These are phyloP conservation scores for Strix aluco DNA, from an alignment of 2,113 vertebrate species.

Conservation along the genomic window DNA sequence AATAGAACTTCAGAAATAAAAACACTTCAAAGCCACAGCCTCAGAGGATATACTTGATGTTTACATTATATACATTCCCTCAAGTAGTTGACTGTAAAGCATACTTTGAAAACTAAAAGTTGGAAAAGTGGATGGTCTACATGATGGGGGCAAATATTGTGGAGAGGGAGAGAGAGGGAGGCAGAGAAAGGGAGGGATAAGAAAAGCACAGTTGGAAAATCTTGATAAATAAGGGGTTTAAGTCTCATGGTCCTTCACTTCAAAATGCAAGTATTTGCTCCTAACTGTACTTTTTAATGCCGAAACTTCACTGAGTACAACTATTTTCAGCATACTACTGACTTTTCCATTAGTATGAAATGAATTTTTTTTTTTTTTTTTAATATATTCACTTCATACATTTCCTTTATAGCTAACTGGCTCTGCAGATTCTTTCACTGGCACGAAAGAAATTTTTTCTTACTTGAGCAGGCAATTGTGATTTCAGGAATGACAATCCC, in stretches of 20 bases:
- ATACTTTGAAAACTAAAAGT: neutral
- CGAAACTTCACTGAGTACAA: neutral
- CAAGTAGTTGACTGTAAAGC: neutral
- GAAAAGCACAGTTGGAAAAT: neutral
- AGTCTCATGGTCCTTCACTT: neutral
- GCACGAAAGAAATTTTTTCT: neutral
- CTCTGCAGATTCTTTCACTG: neutral
- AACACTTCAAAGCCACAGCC: neutral
- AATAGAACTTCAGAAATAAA: neutral
- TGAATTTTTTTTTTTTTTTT: neutral
- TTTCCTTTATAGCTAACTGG: neutral
- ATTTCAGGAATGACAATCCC: neutral
- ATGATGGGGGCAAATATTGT: neutral
- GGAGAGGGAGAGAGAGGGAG: no score
- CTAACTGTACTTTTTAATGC: neutral
- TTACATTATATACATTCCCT: neutral
- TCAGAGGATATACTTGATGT: neutral
- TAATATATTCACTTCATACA: neutral
- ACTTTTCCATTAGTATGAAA: neutral
- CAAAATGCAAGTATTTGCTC: neutral
- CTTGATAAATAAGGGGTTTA: neutral
- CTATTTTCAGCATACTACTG: neutral
- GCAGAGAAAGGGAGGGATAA: neutral
- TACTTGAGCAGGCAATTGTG: neutral
- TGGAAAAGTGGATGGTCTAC: rapidly evolving